Evolutionary conservation across 2,797 vertebrate genomes (phyloP), one percentile per base, ranked within the genome.

Genomic region (Epinephelus coioides): DNA sequence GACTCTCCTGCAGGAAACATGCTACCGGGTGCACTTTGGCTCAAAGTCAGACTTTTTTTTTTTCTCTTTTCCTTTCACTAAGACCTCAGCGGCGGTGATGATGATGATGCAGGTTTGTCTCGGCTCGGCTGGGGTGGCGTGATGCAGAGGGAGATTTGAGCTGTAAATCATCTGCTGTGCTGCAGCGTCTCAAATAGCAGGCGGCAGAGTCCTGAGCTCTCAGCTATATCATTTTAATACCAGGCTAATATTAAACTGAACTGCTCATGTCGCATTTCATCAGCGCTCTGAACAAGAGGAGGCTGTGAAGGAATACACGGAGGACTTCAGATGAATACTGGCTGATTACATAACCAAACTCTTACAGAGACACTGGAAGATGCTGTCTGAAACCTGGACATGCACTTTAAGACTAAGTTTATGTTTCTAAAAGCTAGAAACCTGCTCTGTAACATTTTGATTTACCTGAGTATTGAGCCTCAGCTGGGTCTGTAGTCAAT

Each of bases 91-190:
- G 46, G 23, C 1, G 68, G 0, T 17, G 62, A 13, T 4, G 73
- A 15, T 21, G 60, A 65, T 43, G 54, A 12, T 40, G 75, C 38
- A 44, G 53, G 47, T 34, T 34, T 14, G 5, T 51, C 25, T 25
- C 2, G 3, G 57, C 34, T 25, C 2, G 13, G 76, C 21, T n/a
- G 9, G 0, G 61, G n/a, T 4, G 61, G 1, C 2, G 5, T 47
- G 75, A 79, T 68, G 68, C 68, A 68, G 72, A 25, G 8, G 15
- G 51, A 54, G 38, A 21, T 71, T 15, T 25, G 46, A 78, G 72
- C 69, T 4, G 44, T 62, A 75, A 78, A 67, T 86, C 73, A 59
- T 30, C 17, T 1, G 17, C 73, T 62, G n/a, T 73, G 69, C 80
- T 62, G 73, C 84, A 62, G 82, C 49, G 6, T 69, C 76, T 44